These are phyloP conservation scores for Trilocha varians DNA, from an alignment of 2,888 invertebrate species.

Conservation along the genomic window DNA sequence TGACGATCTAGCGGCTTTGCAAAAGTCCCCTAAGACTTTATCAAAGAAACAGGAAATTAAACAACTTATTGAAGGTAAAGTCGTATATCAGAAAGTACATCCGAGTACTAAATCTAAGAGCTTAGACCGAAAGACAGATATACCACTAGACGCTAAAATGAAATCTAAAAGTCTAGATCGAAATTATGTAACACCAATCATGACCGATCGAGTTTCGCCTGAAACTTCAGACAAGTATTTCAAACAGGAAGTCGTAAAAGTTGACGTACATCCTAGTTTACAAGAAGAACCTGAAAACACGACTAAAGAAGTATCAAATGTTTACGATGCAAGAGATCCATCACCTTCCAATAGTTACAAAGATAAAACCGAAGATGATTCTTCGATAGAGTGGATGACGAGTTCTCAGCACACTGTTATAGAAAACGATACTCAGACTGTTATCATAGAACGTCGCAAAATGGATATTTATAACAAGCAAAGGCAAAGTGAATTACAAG, in stretches of 20 bases:
- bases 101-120: slow-evolving; percentile 76
- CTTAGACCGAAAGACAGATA: slow-evolving; percentile 76
- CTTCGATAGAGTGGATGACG: slow-evolving; percentile 63
- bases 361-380: slow-evolving; percentile 63
- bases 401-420: slow-evolving; percentile 58
- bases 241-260: slow-evolving; percentile 63
- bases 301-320: slow-evolving; percentile 14
- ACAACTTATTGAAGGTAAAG: slow-evolving; percentile 76
- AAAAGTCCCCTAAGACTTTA: slow-evolving; percentile 74
- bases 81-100: slow-evolving; percentile 73
- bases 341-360: slow-evolving; percentile 56
- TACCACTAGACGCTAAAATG: slow-evolving; percentile 69
- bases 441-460: slow-evolving; percentile 74
- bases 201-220: slow-evolving; percentile 26
- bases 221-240: slow-evolving; percentile 58
- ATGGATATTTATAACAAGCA: slow-evolving; percentile 75
- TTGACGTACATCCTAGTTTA: slow-evolving; percentile 52
- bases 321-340: slow-evolving; percentile 31
- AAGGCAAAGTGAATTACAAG: slow-evolving; percentile 59
- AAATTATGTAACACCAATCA: slow-evolving; percentile 67
- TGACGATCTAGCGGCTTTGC: slow-evolving; percentile 68
- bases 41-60: slow-evolving; percentile 75
- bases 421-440: slow-evolving; percentile 74
- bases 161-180: slow-evolving; percentile 81
- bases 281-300: slow-evolving; percentile 30